Conservation (phyloP, 2,113 vertebrate species). For the Anarhynchus alexandrinus region DNA sequence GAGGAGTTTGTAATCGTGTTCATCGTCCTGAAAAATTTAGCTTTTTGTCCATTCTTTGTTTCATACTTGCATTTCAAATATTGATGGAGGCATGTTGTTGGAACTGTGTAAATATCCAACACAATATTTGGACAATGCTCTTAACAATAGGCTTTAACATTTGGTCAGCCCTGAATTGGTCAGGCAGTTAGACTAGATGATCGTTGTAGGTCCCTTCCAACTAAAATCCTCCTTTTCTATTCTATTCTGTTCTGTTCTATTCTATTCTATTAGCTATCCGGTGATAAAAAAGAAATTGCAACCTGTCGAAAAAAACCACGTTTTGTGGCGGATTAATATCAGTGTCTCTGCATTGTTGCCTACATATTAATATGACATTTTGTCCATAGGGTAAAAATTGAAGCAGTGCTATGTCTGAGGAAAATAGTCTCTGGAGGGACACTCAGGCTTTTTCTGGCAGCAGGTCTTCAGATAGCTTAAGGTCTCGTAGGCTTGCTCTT, state of each 20-base stretch:
- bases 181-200: neutral
- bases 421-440: neutral
- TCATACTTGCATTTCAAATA: neutral
- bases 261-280: neutral
- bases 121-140: neutral
- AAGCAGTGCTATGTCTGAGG: neutral
- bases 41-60: neutral
- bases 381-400: neutral
- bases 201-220: neutral
- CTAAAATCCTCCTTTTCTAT: neutral
- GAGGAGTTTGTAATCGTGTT: neutral
- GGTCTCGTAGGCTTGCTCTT: neutral
- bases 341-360: neutral
- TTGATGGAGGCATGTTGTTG: neutral
- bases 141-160: neutral
- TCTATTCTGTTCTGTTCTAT: neutral
- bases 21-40: neutral
- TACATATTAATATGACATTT: neutral
- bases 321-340: neutral
- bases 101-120: neutral
- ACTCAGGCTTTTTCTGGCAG: neutral
- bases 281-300: neutral
- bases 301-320: rapidly evolving
- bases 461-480: neutral
- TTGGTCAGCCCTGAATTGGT: neutral